These are phyloP conservation scores for Pachyrhynchus sulphureomaculatus DNA, from an alignment of 1,140 invertebrate species.

Conservation along the genomic window DNA sequence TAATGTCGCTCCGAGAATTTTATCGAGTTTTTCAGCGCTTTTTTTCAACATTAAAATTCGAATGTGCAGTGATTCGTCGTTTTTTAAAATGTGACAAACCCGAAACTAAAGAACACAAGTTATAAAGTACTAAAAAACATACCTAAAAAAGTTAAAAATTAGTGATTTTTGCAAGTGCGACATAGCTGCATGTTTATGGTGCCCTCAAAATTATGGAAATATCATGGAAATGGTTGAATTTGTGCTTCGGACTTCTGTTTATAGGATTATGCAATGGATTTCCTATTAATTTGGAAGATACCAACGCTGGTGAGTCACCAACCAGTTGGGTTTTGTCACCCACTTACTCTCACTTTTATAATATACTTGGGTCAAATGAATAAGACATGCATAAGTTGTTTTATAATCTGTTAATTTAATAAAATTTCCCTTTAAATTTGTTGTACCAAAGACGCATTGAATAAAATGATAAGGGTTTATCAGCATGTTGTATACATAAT, in stretches of 20 bases:
- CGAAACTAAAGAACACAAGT: conserved; percentile 1
- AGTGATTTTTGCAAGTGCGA: conserved; percentile 5
- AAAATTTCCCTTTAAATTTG: too few species aligned
- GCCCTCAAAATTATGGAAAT: conserved; percentile 46
- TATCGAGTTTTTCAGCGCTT: conserved; percentile 3
- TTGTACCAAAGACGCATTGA: too few species aligned
- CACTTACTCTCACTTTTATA: conserved; percentile 28
- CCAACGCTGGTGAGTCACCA: conserved; percentile 47
- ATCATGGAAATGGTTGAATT: conserved; percentile 43
- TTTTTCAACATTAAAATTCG: conserved; percentile 6
- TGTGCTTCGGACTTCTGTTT: conserved; percentile 37
- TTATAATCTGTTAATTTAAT: too few species aligned
- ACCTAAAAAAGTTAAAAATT: neutral
- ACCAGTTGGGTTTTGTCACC: conserved; percentile 37
- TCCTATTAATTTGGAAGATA: conserved; percentile 46
- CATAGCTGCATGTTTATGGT: conserved; percentile 4
- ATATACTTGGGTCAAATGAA: neutral
- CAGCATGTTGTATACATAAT: too few species aligned
- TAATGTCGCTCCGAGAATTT: conserved; percentile 9
- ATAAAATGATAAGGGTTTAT: too few species aligned
- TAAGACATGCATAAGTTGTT: too few species aligned
- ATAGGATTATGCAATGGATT: conserved; percentile 48
- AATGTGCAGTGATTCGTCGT: conserved; percentile 5
- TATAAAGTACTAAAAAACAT: neutral
- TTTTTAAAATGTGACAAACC: conserved; percentile 26